Conservation (phyloP, 2,888 invertebrate genomes). For the Drosophila atroscutellata region DNA sequence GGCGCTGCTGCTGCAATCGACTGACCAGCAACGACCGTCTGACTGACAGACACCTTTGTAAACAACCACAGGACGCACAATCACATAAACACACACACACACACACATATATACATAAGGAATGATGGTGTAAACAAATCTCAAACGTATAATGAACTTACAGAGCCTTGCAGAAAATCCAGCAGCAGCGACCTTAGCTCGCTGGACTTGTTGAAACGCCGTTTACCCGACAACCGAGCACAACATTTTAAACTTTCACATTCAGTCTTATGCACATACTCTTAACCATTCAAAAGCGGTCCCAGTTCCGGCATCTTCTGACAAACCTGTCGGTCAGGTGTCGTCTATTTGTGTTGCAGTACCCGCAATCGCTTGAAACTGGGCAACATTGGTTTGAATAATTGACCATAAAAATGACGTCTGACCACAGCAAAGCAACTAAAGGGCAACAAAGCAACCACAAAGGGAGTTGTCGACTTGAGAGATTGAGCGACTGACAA, state of each 20-base stretch:
- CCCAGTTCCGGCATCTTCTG: conserved; percentile 18
- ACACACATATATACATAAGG: background rate
- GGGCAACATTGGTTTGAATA: conserved; percentile 65
- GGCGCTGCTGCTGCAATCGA: conserved; percentile 52
- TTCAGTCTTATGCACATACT: conserved; percentile 47
- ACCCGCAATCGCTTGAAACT: conserved; percentile 57
- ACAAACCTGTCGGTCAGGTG: background rate
- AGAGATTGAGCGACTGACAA: background rate
- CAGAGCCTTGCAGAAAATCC: conserved; percentile 4
- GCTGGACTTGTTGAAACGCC: conserved; percentile 62
- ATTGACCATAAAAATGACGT: conserved; percentile 66
- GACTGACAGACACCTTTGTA: conserved; percentile 73
- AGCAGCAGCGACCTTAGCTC: background rate
- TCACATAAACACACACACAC: conserved; percentile 9
- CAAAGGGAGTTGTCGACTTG: background rate
- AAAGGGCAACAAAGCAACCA: conserved; percentile 42
- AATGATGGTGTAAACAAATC: conserved; percentile 54
- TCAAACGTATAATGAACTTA: conserved; percentile 62
- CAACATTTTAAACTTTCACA: conserved; percentile 55
- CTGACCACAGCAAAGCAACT: conserved; percentile 61
- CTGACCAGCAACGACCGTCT: conserved; percentile 39
- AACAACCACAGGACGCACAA: conserved; percentile 54
- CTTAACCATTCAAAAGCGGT: conserved; percentile 60
- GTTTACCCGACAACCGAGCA: conserved; percentile 49
- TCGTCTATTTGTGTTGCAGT: conserved; percentile 27